These are phyloP conservation scores for Smittia sp. DNA, from an alignment of 2,888 invertebrate genomes.

Conservation along the genomic window DNA sequence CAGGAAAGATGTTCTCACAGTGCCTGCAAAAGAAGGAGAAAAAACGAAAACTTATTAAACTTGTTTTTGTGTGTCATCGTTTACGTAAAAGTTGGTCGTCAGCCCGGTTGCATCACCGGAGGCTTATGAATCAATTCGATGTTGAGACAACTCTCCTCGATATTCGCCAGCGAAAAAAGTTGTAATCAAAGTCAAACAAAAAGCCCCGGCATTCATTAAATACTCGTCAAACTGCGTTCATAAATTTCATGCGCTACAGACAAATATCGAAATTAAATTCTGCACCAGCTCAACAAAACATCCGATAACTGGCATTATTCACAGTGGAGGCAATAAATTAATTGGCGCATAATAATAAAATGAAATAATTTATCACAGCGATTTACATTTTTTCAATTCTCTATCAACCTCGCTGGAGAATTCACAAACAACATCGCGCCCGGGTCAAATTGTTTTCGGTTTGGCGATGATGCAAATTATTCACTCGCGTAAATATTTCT, in stretches of 20 bases:
- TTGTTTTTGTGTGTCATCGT: neutral
- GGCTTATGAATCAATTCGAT: neutral
- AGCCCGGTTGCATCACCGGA: neutral
- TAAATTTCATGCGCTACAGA: neutral
- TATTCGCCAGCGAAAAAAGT: constrained; percentile 1
- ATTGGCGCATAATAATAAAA: neutral
- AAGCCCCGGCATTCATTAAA: constrained; percentile 15
- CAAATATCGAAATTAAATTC: neutral
- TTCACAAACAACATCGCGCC: neutral
- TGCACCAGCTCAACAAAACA: neutral
- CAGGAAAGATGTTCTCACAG: constrained; percentile 72
- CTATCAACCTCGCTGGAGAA: neutral
- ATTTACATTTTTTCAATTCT: neutral
- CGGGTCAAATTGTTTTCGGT: neutral
- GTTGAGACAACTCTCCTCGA: too few species aligned
- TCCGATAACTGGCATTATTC: neutral
- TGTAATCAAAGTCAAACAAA: constrained; percentile 2
- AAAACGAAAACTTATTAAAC: neutral
- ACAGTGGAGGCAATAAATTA: neutral
- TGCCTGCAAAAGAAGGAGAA: constrained; percentile 58
- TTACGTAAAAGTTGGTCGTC: too few species aligned
- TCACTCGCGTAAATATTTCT: neutral
- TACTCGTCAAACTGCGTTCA: neutral
- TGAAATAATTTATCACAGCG: neutral
- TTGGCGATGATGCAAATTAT: constrained; percentile 8